phyloP scores from a whole-genome alignment of 2,113 vertebrate genomes.

The Saccopteryx bilineata region DNA sequence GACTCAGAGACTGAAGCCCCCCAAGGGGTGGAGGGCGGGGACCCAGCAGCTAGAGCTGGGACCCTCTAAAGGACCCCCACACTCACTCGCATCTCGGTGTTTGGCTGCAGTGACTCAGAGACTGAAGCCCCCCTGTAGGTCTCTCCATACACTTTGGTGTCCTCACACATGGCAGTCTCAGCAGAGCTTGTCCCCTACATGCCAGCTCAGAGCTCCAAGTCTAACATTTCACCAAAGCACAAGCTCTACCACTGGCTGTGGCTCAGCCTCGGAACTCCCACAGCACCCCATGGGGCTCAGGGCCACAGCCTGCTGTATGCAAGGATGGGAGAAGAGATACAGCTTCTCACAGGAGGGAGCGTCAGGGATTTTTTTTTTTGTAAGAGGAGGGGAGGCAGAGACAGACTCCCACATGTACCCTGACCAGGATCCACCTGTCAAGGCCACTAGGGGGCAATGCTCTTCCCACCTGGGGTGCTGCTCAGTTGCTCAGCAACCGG shows the following conservation, averaged over 20 bases:
- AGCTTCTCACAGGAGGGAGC: neutral
- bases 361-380: no score
- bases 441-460: no score
- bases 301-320: neutral
- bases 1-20: neutral
- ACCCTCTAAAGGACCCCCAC: neutral
- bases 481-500: no score
- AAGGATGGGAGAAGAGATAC: neutral
- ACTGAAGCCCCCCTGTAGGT: neutral
- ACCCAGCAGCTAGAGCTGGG: neutral
- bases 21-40: neutral
- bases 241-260: fast-evolving
- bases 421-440: no score
- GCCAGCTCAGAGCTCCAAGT: neutral
- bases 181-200: neutral
- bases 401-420: no score
- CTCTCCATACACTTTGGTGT: neutral
- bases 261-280: neutral
- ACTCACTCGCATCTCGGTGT: neutral
- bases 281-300: no score
- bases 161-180: neutral
- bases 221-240: neutral
- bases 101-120: neutral
- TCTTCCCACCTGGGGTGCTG: no score
- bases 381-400: no score